Conservation (phyloP, 2,888 invertebrate species). For the Gastracanthus pulcherrimus region DNA sequence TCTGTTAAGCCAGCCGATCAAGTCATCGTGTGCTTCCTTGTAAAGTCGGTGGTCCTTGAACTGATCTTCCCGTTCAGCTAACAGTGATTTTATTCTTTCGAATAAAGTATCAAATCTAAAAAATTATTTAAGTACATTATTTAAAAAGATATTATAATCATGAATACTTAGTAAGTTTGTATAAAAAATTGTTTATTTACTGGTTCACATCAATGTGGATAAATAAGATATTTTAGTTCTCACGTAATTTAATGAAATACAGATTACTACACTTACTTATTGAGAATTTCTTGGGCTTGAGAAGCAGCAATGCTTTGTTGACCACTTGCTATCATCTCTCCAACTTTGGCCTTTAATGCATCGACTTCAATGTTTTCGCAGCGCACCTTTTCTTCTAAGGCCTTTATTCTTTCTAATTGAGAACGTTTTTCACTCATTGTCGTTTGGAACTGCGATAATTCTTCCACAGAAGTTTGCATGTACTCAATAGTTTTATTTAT, state of each 20-base stretch:
- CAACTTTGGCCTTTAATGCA: conserved; percentile 88
- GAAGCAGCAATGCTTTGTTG: conserved; percentile 90
- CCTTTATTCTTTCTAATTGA: conserved; percentile 91
- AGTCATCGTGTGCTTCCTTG: conserved; percentile 94
- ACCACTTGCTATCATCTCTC: conserved; percentile 91
- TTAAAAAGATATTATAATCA: too few relatives aligned
- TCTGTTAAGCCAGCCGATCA: conserved; percentile 92
- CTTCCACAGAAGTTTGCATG: conserved; percentile 86
- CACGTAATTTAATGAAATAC: neutral
- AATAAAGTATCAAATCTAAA: conserved; percentile 87
- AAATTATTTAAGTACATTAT: conserved; percentile 12
- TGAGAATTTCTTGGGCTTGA: conserved; percentile 91
- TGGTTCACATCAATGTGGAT: neutral
- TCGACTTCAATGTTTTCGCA: conserved; percentile 95
- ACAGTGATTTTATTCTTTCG: conserved; percentile 85
- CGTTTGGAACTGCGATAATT: conserved; percentile 86
- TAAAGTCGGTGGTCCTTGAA: conserved; percentile 93
- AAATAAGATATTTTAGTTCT: too few relatives aligned
- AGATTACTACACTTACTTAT: conserved; percentile 74
- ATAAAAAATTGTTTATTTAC: neutral
- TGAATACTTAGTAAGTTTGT: too few relatives aligned
- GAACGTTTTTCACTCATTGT: conserved; percentile 92
- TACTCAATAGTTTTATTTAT: conserved; percentile 90
- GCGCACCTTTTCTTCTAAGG: conserved; percentile 91
- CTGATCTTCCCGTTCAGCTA: conserved; percentile 90